These are phyloP conservation scores for Meleagris gallopavo DNA, from an alignment of 2,113 vertebrate species.

Conservation along the genomic window DNA sequence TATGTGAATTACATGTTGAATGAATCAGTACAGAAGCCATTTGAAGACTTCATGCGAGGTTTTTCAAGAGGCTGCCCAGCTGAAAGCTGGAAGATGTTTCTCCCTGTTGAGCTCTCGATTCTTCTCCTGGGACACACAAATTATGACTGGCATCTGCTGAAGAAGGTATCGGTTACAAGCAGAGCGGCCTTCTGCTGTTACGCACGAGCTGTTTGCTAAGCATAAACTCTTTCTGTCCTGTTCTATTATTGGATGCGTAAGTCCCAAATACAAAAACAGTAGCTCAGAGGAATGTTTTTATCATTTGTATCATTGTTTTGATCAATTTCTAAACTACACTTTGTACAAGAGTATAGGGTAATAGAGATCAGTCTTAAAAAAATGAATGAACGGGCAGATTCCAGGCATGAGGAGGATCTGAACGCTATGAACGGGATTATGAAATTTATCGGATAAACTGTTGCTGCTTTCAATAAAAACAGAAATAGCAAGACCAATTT, in stretches of 20 bases:
- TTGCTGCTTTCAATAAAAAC: conserved; percentile 29
- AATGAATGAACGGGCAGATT: conserved; percentile 12
- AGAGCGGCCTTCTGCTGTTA: neutral
- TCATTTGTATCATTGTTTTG: neutral
- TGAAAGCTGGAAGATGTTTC: conserved; percentile 63
- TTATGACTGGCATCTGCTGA: conserved; percentile 69
- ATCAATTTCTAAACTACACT: neutral
- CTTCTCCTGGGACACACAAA: conserved; percentile 55
- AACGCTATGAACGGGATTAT: conserved; percentile 7
- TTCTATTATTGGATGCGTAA: neutral
- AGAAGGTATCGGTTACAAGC: conserved; percentile 38
- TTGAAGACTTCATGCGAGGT: conserved; percentile 64
- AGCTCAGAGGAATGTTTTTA: neutral
- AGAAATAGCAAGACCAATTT: neutral
- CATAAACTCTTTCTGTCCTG: neutral
- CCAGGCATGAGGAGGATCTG: neutral
- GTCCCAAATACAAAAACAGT: neutral
- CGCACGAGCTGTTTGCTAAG: neutral
- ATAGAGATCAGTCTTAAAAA: conserved; percentile 6
- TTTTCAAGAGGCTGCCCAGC: conserved; percentile 71
- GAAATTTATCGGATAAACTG: neutral
- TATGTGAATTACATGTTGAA: conserved; percentile 72
- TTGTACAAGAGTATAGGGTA: neutral
- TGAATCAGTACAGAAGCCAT: conserved; percentile 62
- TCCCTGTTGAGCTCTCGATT: conserved; percentile 65